phyloP scores from a whole-genome alignment of 2,888 invertebrate species.

The Agriopis marginaria region DNA sequence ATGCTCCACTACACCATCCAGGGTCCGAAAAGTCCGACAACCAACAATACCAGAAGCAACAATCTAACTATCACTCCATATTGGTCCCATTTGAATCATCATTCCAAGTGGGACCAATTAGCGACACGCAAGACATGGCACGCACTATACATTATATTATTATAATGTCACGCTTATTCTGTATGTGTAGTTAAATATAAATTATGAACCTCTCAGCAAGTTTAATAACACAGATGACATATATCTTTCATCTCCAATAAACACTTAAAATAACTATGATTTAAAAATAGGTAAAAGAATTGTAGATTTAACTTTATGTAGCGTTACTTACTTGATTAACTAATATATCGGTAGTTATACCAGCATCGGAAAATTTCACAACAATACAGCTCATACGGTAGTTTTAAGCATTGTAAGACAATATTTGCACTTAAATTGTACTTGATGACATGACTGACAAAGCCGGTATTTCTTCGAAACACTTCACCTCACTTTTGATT shows the following conservation, averaged over 20 bases:
- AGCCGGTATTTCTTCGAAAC: conserved; percentile 72
- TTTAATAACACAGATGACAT: conserved; percentile 25
- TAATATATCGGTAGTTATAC: conserved; percentile 46
- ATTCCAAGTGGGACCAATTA: conserved; percentile 38
- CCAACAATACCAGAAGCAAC: conserved; percentile 11
- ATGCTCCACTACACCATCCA: conserved; percentile 51
- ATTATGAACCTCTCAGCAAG: conserved; percentile 21
- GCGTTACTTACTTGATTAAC: conserved; percentile 57
- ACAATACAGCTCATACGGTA: conserved; percentile 64
- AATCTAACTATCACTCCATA: conserved; percentile 39
- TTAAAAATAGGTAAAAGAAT: conserved; percentile 4
- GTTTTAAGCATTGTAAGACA: conserved; percentile 70
- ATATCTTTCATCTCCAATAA: conserved; percentile 20
- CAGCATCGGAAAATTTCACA: conserved; percentile 53
- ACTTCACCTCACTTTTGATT: conserved; percentile 76
- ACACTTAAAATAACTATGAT: conserved; percentile 22
- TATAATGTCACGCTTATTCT: conserved; percentile 34
- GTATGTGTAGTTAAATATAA: conserved; percentile 31
- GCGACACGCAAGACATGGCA: conserved; percentile 38
- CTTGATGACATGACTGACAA: conserved; percentile 72
- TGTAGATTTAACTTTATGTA: conserved; percentile 1
- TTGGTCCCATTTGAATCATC: conserved; percentile 41
- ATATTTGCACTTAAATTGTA: conserved; percentile 80
- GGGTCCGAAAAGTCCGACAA: conserved; percentile 28
- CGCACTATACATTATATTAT: conserved; percentile 29